Evolutionary conservation across 2,797 vertebrate genomes (phyloP).

Genomic region (Rhincodon typus): DNA sequence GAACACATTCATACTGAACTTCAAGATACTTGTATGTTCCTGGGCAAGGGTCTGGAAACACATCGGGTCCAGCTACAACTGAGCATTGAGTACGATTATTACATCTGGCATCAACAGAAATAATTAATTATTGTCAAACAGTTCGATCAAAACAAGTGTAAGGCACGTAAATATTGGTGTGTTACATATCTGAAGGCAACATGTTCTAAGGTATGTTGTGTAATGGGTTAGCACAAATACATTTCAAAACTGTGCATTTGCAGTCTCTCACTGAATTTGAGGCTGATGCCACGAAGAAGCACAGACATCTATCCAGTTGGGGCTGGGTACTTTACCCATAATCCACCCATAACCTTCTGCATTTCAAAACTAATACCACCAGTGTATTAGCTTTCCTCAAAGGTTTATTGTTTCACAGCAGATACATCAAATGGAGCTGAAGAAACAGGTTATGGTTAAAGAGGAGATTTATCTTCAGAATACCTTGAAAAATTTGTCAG

Average conservation of each 20-base stretch:
- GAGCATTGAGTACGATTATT: conserved; percentile 96
- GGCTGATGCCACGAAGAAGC: neutral
- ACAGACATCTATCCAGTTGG: neutral
- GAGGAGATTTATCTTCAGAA: neutral
- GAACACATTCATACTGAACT: conserved; percentile 96
- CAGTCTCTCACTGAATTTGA: neutral
- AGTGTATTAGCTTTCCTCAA: neutral
- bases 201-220: neutral
- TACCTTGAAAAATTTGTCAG: neutral
- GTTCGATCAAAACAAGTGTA: neutral
- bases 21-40: conserved; percentile 97
- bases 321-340: too few species aligned
- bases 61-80: conserved; percentile 89
- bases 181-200: neutral
- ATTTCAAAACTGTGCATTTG: neutral
- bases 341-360: neutral
- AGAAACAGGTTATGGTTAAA: neutral
- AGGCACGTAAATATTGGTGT: neutral
- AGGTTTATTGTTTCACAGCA: conserved; percentile 3
- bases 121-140: neutral
- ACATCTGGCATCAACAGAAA: conserved; percentile 66
- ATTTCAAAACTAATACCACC: neutral
- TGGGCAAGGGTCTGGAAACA: conserved; percentile 92
- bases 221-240: neutral
- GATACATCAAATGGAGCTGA: neutral